These are phyloP conservation scores for Nycticorax nycticorax DNA, from an alignment of 2,113 vertebrate species.

Conservation along the genomic window DNA sequence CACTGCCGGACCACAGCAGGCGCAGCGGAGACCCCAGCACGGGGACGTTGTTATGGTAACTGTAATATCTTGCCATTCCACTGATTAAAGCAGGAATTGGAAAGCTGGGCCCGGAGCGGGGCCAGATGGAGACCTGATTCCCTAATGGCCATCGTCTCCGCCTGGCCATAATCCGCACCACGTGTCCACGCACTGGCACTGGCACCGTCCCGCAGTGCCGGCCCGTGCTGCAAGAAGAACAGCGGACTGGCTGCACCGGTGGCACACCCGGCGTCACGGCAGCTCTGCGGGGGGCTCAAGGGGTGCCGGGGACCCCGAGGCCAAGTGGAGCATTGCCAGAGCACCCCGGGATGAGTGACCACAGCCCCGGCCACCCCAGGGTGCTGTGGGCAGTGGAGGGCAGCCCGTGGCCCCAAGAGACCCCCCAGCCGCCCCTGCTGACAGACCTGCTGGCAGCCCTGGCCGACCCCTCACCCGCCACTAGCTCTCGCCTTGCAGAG, in stretches of 20 bases:
- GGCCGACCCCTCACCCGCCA: accelerated
- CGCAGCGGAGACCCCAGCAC: accelerated
- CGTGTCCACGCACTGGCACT: not conserved
- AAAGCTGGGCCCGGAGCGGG: not conserved
- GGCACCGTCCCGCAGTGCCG: accelerated
- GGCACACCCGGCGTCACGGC: accelerated
- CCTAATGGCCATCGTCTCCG: constrained; percentile 44
- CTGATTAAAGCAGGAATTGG: constrained; percentile 59
- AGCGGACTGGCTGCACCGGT: accelerated
- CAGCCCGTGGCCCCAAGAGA: not conserved
- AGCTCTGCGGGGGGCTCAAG: accelerated
- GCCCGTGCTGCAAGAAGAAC: not conserved
- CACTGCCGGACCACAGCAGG: accelerated
- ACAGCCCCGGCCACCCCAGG: accelerated
- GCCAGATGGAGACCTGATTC: constrained; percentile 70
- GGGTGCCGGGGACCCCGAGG: accelerated
- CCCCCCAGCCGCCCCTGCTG: accelerated
- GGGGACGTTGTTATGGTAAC: constrained; percentile 43
- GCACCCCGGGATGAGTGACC: accelerated
- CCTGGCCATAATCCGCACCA: constrained; percentile 43
- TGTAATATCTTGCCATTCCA: constrained; percentile 37
- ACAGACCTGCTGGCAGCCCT: not conserved
- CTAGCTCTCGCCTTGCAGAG: not conserved
- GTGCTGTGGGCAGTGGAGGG: accelerated
- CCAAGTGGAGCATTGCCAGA: not conserved